Percentiles rank a stretch among this genome's conserved stretches.
Conservation (phyloP, 2,113 vertebrate genomes). For the Ovibos moschatus region DNA sequence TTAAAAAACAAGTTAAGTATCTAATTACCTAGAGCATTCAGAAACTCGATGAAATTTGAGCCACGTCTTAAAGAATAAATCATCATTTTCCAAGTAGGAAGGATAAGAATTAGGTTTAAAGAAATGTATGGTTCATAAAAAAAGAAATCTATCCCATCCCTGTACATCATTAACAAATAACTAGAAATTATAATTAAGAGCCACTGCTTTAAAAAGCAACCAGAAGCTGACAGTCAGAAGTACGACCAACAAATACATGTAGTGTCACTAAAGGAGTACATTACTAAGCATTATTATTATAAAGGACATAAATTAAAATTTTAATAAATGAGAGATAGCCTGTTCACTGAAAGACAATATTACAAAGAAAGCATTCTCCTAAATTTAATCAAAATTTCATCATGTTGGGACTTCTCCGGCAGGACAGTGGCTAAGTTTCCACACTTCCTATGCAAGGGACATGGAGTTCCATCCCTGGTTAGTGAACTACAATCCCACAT, state of each 20-base stretch:
- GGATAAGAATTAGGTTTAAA: neutral
- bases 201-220: neutral
- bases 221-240: neutral
- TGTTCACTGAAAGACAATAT: neutral
- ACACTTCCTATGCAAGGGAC: neutral
- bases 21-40: neutral
- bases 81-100: slow-evolving; percentile 16
- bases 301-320: neutral
- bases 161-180: neutral
- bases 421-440: neutral
- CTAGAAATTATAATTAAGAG: neutral
- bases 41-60: neutral
- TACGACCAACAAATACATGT: neutral
- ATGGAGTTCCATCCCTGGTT: neutral
- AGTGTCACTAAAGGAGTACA: neutral
- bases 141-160: neutral
- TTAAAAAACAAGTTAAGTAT: neutral
- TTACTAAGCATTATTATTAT: neutral
- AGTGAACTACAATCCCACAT: neutral
- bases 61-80: neutral
- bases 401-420: neutral
- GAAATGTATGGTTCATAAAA: slow-evolving; percentile 8
- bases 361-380: neutral
- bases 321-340: neutral
- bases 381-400: neutral